Evolutionary conservation across 2,888 invertebrate genomes (phyloP), one percentile per base, ranked within the genome.

Genomic region (Aproaerema taeniolella): DNA sequence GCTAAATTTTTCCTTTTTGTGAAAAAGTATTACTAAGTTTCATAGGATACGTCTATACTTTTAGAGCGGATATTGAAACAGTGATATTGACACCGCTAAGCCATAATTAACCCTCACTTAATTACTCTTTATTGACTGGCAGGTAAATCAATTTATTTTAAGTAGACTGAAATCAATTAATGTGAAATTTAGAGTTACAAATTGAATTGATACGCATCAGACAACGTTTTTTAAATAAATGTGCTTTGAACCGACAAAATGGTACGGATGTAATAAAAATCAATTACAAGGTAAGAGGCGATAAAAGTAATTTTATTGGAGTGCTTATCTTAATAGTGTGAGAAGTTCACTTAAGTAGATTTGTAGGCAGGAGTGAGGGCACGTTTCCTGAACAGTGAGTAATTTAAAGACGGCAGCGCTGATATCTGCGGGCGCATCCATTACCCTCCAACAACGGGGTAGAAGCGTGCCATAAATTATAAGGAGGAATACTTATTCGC

Each of bases 381-480:
- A 64, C 58, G 73, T 67, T 82, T 81, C 82, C 81, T 77, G 68
- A 67, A 63, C 54, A 51, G 53, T 64, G 63, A 62, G 65, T 63
- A 57, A 67, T 66, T 67, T 65, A 63, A 65, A 65, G 81, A 78
- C 76, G 68, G 69, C 61, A 61, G 63, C 54, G 60, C 72, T 78
- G 82, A 78, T 85, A 86, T 81, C 85, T 78, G 70, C 58, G 69
- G 68, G 60, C 60, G 68, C 82, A 82, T 85, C 80, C 75, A 82
- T 86, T 86, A 81, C 73, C 62, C 62, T 49, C 69, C 66, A 70
- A 72, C 74, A 76, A 70, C 69, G 68, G 73, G 66, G 63, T 70
- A 69, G 66, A 63, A 72, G 66, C 65, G 70, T 62, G 58, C 69
- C 59, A 75, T 82, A 82, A 80, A 82, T 81, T 80, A 78, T 77